A percentile compares a stretch with the other conserved stretches of the same genome.
These are phyloP conservation scores for Drosophila rhopaloa DNA, from an alignment of 1,140 invertebrate species.

Conservation along the genomic window DNA sequence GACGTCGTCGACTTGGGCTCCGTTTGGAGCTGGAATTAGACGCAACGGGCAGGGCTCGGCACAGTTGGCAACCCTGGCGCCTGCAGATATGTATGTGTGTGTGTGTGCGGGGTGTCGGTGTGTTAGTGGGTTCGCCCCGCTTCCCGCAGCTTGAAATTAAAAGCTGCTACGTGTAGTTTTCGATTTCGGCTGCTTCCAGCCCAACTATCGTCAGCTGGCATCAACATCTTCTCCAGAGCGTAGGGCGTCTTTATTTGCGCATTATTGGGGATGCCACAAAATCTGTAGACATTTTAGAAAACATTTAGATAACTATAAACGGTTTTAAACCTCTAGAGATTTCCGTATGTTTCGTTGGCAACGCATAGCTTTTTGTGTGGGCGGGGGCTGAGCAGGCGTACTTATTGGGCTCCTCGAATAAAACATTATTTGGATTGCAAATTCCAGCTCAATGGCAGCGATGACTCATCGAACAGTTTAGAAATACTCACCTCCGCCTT, in stretches of 20 bases:
- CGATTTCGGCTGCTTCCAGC: constrained; percentile 50
- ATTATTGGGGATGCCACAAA: background rate
- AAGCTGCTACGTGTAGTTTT: constrained; percentile 82
- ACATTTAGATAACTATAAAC: background rate
- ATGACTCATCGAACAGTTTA: constrained; percentile 55
- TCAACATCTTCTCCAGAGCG: background rate
- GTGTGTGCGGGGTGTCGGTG: constrained; percentile 58
- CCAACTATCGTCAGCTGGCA: constrained; percentile 13
- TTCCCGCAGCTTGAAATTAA: constrained; percentile 52
- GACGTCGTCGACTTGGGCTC: background rate
- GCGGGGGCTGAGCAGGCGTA: background rate
- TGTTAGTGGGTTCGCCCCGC: constrained; percentile 26
- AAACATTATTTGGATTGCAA: constrained; percentile 40
- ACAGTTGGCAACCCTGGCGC: constrained; percentile 52
- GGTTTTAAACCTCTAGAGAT: background rate
- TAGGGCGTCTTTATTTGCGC: constrained; percentile 22
- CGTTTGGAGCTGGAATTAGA: background rate
- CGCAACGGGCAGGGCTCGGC: background rate
- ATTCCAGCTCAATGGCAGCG: constrained; percentile 6
- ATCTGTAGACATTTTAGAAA: too few species aligned
- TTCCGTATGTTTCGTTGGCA: constrained; percentile 44
- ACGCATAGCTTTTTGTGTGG: constrained; percentile 9
- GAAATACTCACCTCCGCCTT: constrained; percentile 7
- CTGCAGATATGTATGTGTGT: constrained; percentile 53
- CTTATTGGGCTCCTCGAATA: constrained; percentile 28